Evolutionary conservation across 2,888 invertebrate species (phyloP), one percentile per base, ranked within the genome.

Genomic region (Nephrotoma guestfalica): DNA sequence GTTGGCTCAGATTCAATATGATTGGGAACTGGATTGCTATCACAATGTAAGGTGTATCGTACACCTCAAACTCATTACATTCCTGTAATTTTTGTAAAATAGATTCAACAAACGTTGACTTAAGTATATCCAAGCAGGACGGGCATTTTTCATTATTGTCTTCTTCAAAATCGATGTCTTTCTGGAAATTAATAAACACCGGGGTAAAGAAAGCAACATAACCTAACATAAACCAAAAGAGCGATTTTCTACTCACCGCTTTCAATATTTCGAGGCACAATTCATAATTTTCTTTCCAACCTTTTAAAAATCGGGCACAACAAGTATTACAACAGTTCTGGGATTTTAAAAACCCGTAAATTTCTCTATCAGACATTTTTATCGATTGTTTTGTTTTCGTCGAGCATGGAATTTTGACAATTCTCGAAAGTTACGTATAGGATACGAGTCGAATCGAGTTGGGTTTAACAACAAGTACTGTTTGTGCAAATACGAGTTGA

Each of bases 1-100:
- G 93, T 89, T 96, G 96, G 86, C 96, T 92, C 0, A 97, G 89
- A 86, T 94, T 92, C 6, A 95, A 92, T 1, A 94, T 92, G 87
- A 95, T 93, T 0, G 97, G 97, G 86, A 96, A 92, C 0, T 95
- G 95, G 5, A 97, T 92, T 0, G 95, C 95, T 87, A 95, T 93
- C 0, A 94, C 94, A 89, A 96, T 95, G 6, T 93, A 93, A 0
- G 91, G 89, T 87, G 94, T 93, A 88, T 95, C 95, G 89, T 95
- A 96, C 86, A 94, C 90, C 15, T 90, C 89, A 71, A 92, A 90
- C 88, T 90, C 93, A 90, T 93, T 91, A 88, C 93, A 92, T 88
- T 92, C 91, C 7, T 93, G 90, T 41, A 94, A 90, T n/a, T 91
- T 90, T 11, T 93, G 91, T 87, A 94, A 91, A 13, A 93, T 92